These are phyloP conservation scores for Alexandromys fortis DNA, from an alignment of 2,113 vertebrate species.

Conservation along the genomic window DNA sequence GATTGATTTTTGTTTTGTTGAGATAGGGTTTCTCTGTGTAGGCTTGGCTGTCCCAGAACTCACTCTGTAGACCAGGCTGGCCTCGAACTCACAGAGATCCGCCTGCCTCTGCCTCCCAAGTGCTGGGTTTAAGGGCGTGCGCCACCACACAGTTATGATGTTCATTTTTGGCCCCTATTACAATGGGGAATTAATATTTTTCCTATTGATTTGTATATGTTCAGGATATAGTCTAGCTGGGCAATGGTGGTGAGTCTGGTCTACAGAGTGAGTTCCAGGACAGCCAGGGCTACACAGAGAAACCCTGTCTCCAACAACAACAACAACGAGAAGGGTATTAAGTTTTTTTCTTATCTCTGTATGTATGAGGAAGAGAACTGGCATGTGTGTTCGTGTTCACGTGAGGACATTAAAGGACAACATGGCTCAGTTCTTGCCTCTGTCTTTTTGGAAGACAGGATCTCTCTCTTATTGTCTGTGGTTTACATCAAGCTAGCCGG, in stretches of 20 bases:
- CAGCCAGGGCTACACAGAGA: not conserved
- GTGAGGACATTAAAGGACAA: not conserved
- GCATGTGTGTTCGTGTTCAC: not conserved
- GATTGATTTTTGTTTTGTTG: not conserved
- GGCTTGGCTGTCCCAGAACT: not conserved
- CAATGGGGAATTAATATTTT: not conserved
- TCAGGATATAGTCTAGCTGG: not conserved
- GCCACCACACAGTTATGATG: not conserved
- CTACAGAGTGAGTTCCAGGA: not conserved
- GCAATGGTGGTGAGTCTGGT: not conserved
- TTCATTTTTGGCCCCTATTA: constrained; percentile 1
- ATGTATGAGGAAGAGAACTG: not conserved
- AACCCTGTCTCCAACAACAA: not conserved
- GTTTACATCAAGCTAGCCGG: not conserved
- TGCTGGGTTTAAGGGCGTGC: not conserved
- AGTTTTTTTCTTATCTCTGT: not conserved
- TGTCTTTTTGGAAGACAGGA: not conserved
- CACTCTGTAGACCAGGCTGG: not conserved
- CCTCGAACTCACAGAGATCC: not conserved
- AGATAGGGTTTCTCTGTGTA: not conserved
- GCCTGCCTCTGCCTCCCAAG: not conserved
- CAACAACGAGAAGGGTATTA: not conserved
- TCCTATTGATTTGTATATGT: constrained; percentile 29
- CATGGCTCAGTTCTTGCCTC: not conserved
- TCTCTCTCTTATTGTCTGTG: not conserved